Conservation (phyloP, 2,888 invertebrate species). For the Paralinhomoeus sp. region DNA sequence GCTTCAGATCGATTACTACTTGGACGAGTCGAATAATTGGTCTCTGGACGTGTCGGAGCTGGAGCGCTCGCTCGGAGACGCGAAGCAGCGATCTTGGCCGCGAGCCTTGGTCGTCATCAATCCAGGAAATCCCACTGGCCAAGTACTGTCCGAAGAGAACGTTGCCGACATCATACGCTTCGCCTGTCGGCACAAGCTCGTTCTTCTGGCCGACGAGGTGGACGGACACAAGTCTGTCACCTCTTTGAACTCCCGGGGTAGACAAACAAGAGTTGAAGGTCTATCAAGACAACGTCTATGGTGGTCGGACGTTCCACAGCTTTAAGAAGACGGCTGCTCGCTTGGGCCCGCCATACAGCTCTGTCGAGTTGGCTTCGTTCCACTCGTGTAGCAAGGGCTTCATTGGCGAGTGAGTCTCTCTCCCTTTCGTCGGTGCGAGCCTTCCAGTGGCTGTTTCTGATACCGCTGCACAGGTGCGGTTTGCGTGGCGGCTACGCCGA, state of each 20-base stretch:
- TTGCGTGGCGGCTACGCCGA: slow-evolving; percentile 85
- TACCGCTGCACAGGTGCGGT: slow-evolving; percentile 80
- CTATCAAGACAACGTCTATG: slow-evolving; percentile 90
- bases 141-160: slow-evolving; percentile 59
- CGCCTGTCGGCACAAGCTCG: slow-evolving; percentile 56
- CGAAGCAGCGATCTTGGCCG: slow-evolving; percentile 28
- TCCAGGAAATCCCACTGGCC: slow-evolving; percentile 92
- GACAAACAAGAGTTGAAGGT: slow-evolving; percentile 27
- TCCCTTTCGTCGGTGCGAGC: too few species aligned
- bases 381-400: slow-evolving; percentile 54
- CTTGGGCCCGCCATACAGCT: slow-evolving; percentile 62
- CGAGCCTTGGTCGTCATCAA: slow-evolving; percentile 47
- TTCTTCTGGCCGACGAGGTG: slow-evolving; percentile 77
- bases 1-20: slow-evolving; percentile 56
- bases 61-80: background rate
- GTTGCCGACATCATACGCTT: slow-evolving; percentile 76
- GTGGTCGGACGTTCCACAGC: slow-evolving; percentile 62
- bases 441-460: too few species aligned
- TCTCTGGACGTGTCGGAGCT: slow-evolving; percentile 37
- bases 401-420: slow-evolving; percentile 37
- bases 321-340: slow-evolving; percentile 78
- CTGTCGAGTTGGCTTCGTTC: slow-evolving; percentile 63
- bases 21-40: slow-evolving; percentile 73
- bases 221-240: background rate
- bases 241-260: too few species aligned